Percentiles rank a stretch among this genome's conserved stretches.
Conservation (phyloP, 1,140 invertebrate genomes). For the Lamellibrachia luymesi region DNA sequence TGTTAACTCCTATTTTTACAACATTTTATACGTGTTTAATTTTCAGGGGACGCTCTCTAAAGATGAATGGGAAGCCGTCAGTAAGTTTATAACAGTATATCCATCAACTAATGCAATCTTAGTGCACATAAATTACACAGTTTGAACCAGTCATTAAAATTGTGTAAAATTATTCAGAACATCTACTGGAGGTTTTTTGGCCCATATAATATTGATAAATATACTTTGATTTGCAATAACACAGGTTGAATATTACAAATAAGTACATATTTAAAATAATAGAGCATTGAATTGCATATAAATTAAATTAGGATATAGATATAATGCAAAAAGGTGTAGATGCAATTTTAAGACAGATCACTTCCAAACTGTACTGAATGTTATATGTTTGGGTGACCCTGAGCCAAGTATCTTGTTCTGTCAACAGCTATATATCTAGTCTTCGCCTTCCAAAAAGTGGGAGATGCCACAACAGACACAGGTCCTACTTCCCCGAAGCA, state of each 20-base stretch:
- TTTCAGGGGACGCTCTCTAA: constrained; percentile 74
- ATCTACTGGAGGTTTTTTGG: too few species aligned
- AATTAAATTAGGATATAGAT: too few species aligned
- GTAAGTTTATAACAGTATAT: constrained; percentile 1
- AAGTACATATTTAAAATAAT: too few species aligned
- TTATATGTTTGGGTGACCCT: not conserved
- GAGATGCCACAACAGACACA: constrained; percentile 30
- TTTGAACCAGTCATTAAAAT: too few species aligned
- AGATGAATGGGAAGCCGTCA: constrained; percentile 90
- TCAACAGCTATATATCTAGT: constrained; percentile 79
- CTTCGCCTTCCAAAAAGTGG: constrained; percentile 77
- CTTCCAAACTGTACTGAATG: not conserved
- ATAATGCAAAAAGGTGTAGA: too few species aligned
- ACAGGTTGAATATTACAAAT: too few species aligned
- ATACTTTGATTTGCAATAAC: too few species aligned
- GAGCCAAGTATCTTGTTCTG: constrained; percentile 35
- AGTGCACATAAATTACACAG: not conserved
- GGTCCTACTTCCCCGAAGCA: not conserved
- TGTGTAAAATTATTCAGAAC: too few species aligned
- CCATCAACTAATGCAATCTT: not conserved
- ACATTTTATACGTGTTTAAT: constrained; percentile 18
- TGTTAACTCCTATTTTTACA: not conserved
- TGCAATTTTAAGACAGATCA: too few species aligned
- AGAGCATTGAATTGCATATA: not conserved
- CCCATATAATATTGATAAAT: too few species aligned